Base-by-base conservation (phyloP, 2,113 vertebrate genomes). In the Sinocyclocheilus grahami region DNA sequence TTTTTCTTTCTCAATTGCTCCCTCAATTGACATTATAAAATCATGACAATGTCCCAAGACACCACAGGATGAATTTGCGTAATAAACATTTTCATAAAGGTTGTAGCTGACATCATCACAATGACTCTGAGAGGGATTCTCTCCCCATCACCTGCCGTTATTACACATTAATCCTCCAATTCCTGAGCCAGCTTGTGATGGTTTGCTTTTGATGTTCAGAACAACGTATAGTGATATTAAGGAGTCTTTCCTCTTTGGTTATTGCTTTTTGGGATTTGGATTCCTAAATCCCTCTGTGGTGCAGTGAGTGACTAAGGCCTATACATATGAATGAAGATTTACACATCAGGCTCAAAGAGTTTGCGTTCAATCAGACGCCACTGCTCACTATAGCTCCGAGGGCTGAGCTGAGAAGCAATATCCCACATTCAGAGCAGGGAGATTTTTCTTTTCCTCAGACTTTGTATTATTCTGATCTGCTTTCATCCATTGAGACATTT, bases 281-380 rank as follows among this genome's bases (percentile, higher is more conserved):
- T 85, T 89, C 90, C 91, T 87, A 93, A 94, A 93, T 93, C 92
- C 92, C 85, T 87, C 87, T 85, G 89, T 92, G 91, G 88, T 90
- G 89, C 92, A 90, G 87, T 89, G 91, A 93, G 88, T 81, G 48
- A 86, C 62, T 79, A 85, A 92, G 93, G 92, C 94, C 93, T 92
- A 93, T 93, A 93, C 92, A 92, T 93, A 93, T 92, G 92, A 94
- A 94, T 93, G 92, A 93, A 92, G 92, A 93, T 92, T 93, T 92
- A 91, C 91, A 90, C 91, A 91, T 89, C 88, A 90, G 92, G 91
- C 92, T 91, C 89, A 90, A 88, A 86, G 92, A 91, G 88, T 48
- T 75, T 20, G 91, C 91, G 90, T 93, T 92, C 93, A 93, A 93
- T 94, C 93, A 93, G 91, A 92, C 86, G 37, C 86, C 87, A 81